Conservation (phyloP, 2,113 vertebrate species). For the Tricholaema leucomelas region DNA sequence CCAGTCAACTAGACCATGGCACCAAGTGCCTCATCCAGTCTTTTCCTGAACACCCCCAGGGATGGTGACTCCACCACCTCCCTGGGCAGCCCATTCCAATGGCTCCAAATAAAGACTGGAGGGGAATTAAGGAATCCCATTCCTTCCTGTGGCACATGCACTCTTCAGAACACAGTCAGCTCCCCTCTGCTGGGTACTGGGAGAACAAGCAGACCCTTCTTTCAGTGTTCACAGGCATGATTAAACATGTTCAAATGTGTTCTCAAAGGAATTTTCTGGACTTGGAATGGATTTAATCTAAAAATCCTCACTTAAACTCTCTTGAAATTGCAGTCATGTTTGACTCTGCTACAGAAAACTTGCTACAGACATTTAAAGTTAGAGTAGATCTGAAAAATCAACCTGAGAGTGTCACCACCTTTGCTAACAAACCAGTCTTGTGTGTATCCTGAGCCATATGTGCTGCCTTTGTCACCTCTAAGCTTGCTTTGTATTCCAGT, state of each 20-base stretch:
- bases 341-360: not conserved
- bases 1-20: too few species aligned
- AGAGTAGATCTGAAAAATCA: not conserved
- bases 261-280: not conserved
- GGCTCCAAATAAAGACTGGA: not conserved
- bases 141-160: not conserved
- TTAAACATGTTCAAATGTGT: not conserved
- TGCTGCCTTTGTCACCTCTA: not conserved
- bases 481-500: not conserved
- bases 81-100: too few species aligned
- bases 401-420: not conserved
- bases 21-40: too few species aligned
- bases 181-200: not conserved
- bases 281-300: not conserved
- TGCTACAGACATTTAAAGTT: not conserved
- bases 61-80: too few species aligned
- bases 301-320: not conserved
- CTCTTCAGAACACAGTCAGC: not conserved
- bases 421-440: not conserved
- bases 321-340: not conserved
- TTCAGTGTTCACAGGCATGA: not conserved
- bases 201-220: not conserved
- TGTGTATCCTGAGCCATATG: not conserved
- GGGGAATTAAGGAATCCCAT: not conserved
- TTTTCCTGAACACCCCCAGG: too few species aligned